Evolutionary conservation across 2,888 invertebrate species (phyloP).

Genomic region (Halictus ligatus): DNA sequence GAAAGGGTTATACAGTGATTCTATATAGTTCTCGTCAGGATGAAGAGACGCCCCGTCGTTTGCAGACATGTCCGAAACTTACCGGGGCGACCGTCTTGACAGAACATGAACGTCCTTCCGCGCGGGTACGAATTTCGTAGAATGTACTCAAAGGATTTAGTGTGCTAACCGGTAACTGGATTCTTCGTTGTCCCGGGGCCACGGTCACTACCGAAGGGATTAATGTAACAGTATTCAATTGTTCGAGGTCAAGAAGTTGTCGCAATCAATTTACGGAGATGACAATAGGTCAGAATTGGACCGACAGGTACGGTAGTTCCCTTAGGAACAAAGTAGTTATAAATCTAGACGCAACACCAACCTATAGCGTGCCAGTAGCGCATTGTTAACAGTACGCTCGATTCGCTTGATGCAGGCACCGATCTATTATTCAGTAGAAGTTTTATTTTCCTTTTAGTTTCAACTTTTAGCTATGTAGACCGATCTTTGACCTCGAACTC

Average conservation of each 20-base stretch:
- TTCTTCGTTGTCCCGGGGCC: slow-evolving; percentile 28
- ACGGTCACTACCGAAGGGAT: slow-evolving; percentile 26
- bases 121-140: slow-evolving; percentile 10
- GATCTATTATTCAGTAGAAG: background rate
- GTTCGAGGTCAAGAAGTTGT: slow-evolving; percentile 29
- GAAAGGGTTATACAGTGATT: slow-evolving; percentile 55
- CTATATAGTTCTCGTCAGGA: background rate
- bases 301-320: slow-evolving; percentile 22
- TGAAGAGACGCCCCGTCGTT: slow-evolving; percentile 29
- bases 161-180: slow-evolving; percentile 47
- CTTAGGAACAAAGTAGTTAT: slow-evolving; percentile 2
- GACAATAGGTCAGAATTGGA: background rate
- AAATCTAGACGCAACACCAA: slow-evolving; percentile 34
- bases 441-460: background rate
- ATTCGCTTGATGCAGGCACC: too few relatives aligned
- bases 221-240: slow-evolving; percentile 61
- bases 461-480: background rate
- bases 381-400: background rate
- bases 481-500: background rate
- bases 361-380: background rate
- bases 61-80: slow-evolving; percentile 11
- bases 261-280: background rate
- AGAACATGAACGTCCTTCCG: background rate
- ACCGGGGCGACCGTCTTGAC: too few relatives aligned
- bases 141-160: slow-evolving; percentile 40